Base-by-base conservation (phyloP, 2,113 vertebrate species). In the Cololabis saira region DNA sequence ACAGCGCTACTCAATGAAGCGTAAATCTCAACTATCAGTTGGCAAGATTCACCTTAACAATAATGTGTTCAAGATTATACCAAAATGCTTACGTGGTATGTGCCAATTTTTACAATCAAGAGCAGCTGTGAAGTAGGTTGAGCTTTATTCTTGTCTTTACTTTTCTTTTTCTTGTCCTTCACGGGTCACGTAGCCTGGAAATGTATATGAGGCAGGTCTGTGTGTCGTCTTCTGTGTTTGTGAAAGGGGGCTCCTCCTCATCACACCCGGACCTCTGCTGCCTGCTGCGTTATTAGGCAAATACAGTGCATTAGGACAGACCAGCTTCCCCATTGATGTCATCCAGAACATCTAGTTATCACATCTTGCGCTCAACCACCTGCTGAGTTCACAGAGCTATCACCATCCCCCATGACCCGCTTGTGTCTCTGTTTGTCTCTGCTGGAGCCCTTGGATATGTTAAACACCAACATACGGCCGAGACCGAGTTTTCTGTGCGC, bases 391-490 rank as follows among this genome's bases (percentile, higher is more conserved):
- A 92, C 81, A 90, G 87, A 90, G 82, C 80, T 78, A 87, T 75
- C 62, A 64, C 68, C 81, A 67, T 90, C 85, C 86, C 81, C 76
- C 76, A 15, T 87, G 86, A 92, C 88, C 86, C 47, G 81, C 71
- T 66, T 72, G 71, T 69, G 84, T 79, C 77, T 84, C 69, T 87
- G 82, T 80, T 47, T 68, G 54, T 81, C 91, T 87, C 91, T 91
- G 89, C 86, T 90, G 90, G 91, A 91, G 84, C 81, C 88, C 86
- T 92, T 89, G 83, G 88, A 92, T 90, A 92, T 93, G 91, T 81
- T 92, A 92, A 93, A 91, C 81, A 85, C 68, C 65, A 81, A 54
- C 60, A 74, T 75, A 74, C 61, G 72, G 81, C 81, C 74, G 17
- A 76, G 72, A 82, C 86, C 80, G 90, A 83, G 73, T 69, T 21